Evolutionary conservation across 2,888 invertebrate genomes (phyloP), one percentile per base, ranked within the genome.

Genomic region (Latrodectus elegans): DNA sequence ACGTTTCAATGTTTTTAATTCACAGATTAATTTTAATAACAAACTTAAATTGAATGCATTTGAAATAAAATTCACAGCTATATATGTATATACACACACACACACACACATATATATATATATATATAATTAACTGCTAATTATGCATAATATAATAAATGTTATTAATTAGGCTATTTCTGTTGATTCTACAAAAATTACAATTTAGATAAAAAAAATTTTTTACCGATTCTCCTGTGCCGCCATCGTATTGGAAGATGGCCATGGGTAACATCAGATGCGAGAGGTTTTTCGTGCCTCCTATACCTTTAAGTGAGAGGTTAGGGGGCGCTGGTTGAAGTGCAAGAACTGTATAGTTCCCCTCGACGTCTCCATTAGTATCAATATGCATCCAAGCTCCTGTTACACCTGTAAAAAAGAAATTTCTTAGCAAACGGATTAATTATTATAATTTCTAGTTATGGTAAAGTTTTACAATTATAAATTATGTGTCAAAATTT

Each of bases 301-400:
- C 67, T 10, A 78, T 72, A 9, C 86, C 84, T 55, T 89, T 86
- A 4, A 86, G 65, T 10, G 75, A 74, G 8, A 89, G n/a, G n/a
- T 87, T 89, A 3, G 51, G 76, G 0, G 84, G 83, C 0, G 73
- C 74, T 10, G 81, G 84, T 14, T 81, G 96, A 91, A 95, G 95
- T 1, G 97, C 96, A 88, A 99, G 93, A 82, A 99, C 96, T 0
- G 99, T 97, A 93, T 97, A 99, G 92, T 99, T 99, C 11, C 98
- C 99, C 92, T 98, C 97, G 0, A 98, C 98, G 92, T 99, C 98
- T 4, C 98, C 99, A 90, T 96, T 95, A 90, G 95, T 94, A 93
- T 99, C 98, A 90, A 99, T 94, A 90, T 96, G 96, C 91, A 99
- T 97, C 89, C 95, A 95, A 92, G 97, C 96, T 22, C 99, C 99